These are phyloP conservation scores for Cantharis flavilabris DNA, from an alignment of 2,888 invertebrate species.

Conservation along the genomic window DNA sequence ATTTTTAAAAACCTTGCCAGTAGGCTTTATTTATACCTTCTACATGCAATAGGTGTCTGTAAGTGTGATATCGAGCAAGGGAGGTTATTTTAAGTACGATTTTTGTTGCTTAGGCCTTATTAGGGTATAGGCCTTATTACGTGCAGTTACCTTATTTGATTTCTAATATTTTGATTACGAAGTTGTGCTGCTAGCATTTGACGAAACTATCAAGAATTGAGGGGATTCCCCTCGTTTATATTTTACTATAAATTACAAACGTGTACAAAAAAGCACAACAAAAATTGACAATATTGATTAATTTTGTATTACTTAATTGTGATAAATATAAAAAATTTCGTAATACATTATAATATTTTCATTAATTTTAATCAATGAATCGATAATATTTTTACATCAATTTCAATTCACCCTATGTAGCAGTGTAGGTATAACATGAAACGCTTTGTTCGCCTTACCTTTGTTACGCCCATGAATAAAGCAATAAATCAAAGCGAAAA, in stretches of 20 bases:
- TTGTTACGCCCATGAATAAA: background rate
- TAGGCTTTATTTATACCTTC: too few relatives aligned
- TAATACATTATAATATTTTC: background rate
- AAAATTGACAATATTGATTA: background rate
- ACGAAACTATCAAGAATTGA: background rate
- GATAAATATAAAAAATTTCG: background rate
- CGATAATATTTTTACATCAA: background rate
- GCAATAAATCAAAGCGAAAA: background rate
- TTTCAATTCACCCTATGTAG: background rate
- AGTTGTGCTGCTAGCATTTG: too few relatives aligned
- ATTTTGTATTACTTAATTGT: background rate
- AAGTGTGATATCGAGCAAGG: too few relatives aligned
- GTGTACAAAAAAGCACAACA: background rate
- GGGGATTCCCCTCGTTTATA: background rate
- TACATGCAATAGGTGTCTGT: too few relatives aligned
- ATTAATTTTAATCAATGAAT: background rate
- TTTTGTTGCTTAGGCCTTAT: too few relatives aligned
- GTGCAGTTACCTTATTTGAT: too few relatives aligned
- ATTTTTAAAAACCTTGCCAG: too few relatives aligned
- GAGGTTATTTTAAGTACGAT: too few relatives aligned
- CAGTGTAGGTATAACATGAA: background rate
- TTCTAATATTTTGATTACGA: too few relatives aligned
- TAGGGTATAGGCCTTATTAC: too few relatives aligned
- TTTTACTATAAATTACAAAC: background rate
- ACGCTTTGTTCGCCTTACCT: background rate